A percentile compares a stretch with the other conserved stretches of the same genome.
These are phyloP conservation scores for Martes martes DNA, from an alignment of 2,113 vertebrate species.

Conservation along the genomic window DNA sequence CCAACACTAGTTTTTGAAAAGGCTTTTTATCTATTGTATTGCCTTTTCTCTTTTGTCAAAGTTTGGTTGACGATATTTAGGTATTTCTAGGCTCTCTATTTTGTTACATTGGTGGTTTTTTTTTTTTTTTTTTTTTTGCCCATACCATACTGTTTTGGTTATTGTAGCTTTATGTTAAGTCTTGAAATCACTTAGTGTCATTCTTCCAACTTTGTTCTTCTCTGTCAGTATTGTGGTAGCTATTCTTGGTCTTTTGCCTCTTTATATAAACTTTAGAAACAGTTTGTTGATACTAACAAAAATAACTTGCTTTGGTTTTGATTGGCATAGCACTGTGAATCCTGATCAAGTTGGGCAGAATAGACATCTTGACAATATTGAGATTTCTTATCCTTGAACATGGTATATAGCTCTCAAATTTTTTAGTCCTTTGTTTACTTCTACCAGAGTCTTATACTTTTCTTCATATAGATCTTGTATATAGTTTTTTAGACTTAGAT, in stretches of 20 bases:
- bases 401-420: not conserved
- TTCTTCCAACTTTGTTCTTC: not conserved
- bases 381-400: not conserved
- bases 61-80: not conserved
- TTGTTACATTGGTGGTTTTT: not conserved
- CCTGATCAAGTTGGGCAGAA: not conserved
- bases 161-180: not conserved
- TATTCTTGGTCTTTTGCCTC: not conserved
- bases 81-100: not conserved
- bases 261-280: not conserved
- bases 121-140: not conserved
- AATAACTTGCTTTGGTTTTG: not conserved
- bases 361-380: not conserved
- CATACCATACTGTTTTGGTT: not conserved
- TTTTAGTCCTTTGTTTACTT: not conserved
- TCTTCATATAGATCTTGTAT: not conserved
- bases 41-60: not conserved
- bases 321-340: not conserved
- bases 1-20: not conserved
- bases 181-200: not conserved
- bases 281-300: not conserved
- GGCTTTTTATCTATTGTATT: not conserved
- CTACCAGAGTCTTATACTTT: not conserved
- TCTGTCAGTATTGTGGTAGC: not conserved
- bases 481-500: not conserved